A percentile compares a stretch with the other conserved stretches of the same genome.
Evolutionary conservation across 1,140 invertebrate species (phyloP).

Genomic region (Achroia grisella): DNA sequence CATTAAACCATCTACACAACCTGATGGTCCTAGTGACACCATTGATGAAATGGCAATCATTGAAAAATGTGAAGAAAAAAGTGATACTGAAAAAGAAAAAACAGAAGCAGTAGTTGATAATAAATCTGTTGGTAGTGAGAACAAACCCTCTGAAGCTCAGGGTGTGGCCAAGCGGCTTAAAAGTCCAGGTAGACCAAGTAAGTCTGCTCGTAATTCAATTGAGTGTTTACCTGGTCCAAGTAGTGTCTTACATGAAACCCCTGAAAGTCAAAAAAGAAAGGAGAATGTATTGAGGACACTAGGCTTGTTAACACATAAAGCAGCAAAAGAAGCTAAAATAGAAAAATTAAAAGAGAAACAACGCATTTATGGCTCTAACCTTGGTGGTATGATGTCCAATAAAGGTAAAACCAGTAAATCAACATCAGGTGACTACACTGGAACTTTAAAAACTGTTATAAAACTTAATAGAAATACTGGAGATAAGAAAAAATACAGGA

Average conservation of each 20-base stretch:
- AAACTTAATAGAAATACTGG: slow-evolving; percentile 75
- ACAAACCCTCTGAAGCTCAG: not conserved
- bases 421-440: slow-evolving; percentile 76
- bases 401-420: slow-evolving; percentile 54
- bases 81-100: slow-evolving; percentile 9
- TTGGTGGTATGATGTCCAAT: slow-evolving; percentile 38
- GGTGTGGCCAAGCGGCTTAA: slow-evolving; percentile 18
- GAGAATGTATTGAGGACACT: slow-evolving; percentile 78
- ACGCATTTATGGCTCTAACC: slow-evolving; percentile 56
- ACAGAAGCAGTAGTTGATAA: slow-evolving; percentile 2
- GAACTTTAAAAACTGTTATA: slow-evolving; percentile 86
- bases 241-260: slow-evolving; percentile 60
- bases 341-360: slow-evolving; percentile 76
- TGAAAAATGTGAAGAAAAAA: slow-evolving; percentile 1
- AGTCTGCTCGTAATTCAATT: slow-evolving; percentile 44
- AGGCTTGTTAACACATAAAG: slow-evolving; percentile 77
- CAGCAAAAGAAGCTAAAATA: slow-evolving; percentile 73
- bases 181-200: slow-evolving; percentile 23
- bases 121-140: not conserved
- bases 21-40: not conserved
- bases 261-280: slow-evolving; percentile 75
- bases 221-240: slow-evolving; percentile 50
- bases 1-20: not conserved
- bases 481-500: slow-evolving; percentile 77
- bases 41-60: slow-evolving; percentile 3